Base-by-base conservation (phyloP, 1,140 invertebrate genomes). In the Lucilia cuprina region DNA sequence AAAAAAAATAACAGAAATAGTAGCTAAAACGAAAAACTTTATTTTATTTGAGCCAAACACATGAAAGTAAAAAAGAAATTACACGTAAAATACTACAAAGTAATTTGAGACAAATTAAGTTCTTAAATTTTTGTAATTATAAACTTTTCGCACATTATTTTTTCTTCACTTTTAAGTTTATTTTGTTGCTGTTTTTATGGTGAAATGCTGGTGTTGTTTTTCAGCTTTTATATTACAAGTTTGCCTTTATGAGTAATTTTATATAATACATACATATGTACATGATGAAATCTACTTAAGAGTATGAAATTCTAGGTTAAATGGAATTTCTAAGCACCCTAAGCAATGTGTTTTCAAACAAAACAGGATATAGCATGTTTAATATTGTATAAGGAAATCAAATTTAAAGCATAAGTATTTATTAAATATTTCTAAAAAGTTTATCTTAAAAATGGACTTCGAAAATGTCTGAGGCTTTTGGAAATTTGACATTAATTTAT, bases 91-190 rank as follows among this genome's bases (percentile, higher is more conserved):
- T 78, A 80, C 77, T n/a, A n/a, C n/a, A 80, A 80, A 49, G 77
- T 80, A 80, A 80, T 80, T 80, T 80, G 77, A 80, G 77, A 80
- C 77, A 80, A 80, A 80, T 80, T 80, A 80, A 80, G 77, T 80
- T 80, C 77, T 80, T 80, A 80, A 80, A 80, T 80, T 80, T 80
- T 80, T 49, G 41, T 80, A 80, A 80, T 80, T 80, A 80, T 80
- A 80, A 80, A 80, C 77, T 80, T 80, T 80, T 80, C 41, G 47
- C 41, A 13, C n/a, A 49, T 50, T 47, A 41, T 14, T 49, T 80
- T 2, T 70, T 70, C 65, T 80, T 41, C 8, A 8, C 14, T 75
- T 74, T 30, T 25, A 25, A 25, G 70, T 21, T 75, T 34, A 34
- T 17, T 30, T 75, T 75, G 74, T 34, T 75, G 25, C 17, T 70